A percentile compares a stretch with the other conserved stretches of the same genome.
Evolutionary conservation across 2,797 vertebrate genomes (phyloP).

Genomic region (Danio kyathit): DNA sequence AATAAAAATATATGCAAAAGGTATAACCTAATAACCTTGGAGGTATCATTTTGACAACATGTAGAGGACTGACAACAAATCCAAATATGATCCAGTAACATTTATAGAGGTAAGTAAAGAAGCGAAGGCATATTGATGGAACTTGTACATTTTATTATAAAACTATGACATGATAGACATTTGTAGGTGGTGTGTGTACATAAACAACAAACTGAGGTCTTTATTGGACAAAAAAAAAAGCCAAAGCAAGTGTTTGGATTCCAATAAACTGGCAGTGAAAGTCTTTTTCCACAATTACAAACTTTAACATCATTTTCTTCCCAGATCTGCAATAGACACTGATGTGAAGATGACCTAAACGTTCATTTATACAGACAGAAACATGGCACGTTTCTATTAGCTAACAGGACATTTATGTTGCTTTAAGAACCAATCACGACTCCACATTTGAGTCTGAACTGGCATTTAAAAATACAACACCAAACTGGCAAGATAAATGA

Average conservation of each 20-base stretch:
- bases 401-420: background rate
- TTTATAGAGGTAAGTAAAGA: background rate
- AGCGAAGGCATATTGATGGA: background rate
- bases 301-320: background rate
- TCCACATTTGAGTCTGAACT: background rate
- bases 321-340: conserved; percentile 7
- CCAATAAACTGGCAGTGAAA: background rate
- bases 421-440: background rate
- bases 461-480: conserved; percentile 11
- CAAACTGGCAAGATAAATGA: conserved; percentile 22
- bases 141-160: conserved; percentile 51
- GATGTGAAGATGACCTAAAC: background rate
- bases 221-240: background rate
- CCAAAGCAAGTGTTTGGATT: background rate
- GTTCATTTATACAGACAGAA: conserved; percentile 12
- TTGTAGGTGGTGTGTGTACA: conserved; percentile 10
- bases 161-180: conserved; percentile 11
- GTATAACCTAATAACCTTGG: too few relatives aligned
- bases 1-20: too few relatives aligned
- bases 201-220: conserved; percentile 4
- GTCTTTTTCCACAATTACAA: background rate
- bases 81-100: too few relatives aligned
- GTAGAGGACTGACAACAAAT: background rate
- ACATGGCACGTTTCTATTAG: background rate
- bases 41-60: background rate